These are phyloP conservation scores for Proterorhinus semilunaris DNA, from an alignment of 2,113 vertebrate genomes.

Conservation along the genomic window DNA sequence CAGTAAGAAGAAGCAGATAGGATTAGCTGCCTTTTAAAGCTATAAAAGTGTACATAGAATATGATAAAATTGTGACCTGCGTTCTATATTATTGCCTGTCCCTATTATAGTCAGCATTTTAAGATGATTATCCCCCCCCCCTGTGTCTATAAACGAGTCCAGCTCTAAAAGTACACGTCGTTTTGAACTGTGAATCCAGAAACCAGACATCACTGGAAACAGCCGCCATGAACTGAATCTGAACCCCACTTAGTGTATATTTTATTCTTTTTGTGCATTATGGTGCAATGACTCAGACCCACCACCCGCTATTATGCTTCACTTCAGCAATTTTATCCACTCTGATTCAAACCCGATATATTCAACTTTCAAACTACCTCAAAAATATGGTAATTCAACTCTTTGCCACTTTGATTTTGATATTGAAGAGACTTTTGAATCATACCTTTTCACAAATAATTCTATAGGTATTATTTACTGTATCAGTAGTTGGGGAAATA, in stretches of 20 bases:
- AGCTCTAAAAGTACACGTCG: constrained; percentile 10
- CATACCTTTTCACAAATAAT: neutral
- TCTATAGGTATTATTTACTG: neutral
- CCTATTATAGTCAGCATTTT: too few relatives aligned
- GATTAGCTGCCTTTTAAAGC: too few relatives aligned
- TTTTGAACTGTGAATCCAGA: constrained; percentile 7
- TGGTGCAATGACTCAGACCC: neutral
- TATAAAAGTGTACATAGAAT: too few relatives aligned
- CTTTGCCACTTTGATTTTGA: neutral
- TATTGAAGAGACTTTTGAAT: neutral
- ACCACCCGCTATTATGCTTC: neutral
- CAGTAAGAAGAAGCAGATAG: too few relatives aligned
- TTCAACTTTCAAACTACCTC: constrained; percentile 4
- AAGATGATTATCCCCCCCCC: neutral
- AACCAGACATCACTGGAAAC: neutral
- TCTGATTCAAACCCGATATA: neutral
- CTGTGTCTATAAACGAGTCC: neutral
- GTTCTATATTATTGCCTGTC: too few relatives aligned
- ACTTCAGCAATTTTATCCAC: neutral
- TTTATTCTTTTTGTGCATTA: constrained; percentile 16
- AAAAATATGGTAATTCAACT: neutral
- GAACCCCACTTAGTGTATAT: constrained; percentile 10
- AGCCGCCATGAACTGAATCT: constrained; percentile 22
- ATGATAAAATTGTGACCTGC: too few relatives aligned
- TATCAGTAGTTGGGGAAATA: too few relatives aligned